Evolutionary conservation across 1,140 invertebrate species (phyloP), one percentile per base, ranked within the genome.

Genomic region (Chironomus striatipennis): DNA sequence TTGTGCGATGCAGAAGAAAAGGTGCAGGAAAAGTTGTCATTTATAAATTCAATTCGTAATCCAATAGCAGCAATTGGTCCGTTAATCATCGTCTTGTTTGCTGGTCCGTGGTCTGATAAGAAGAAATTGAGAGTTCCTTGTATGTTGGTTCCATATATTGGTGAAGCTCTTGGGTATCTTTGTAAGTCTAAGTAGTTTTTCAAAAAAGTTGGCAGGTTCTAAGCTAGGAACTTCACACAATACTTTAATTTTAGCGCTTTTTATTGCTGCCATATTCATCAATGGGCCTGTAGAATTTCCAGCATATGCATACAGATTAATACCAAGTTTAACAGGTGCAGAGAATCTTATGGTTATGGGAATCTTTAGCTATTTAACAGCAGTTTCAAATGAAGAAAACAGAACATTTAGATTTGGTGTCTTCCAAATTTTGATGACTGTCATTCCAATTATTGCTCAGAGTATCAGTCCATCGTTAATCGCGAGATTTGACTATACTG

Each of bases 91-190:
- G 83, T 88, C 10, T 79, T 89, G 65, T 86, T 90, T 81, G 81
- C 90, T 77, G 88, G 90, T 75, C 86, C 87, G 1, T 87, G 87
- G 85, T 88, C 88, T 76, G 88, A 89, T 79, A 83, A 85, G 47
- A 86, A 88, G 72, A 87, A 88, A 75, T 85, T 86, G 75, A 78
- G 88, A 57, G 91, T 90, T 81, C 85, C 89, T 21, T 88, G 86
- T 75, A 85, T 90, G 78, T 77, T 90, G 7, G 76, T 88, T 24
- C 88, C 88, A 1, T 83, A 89, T 42, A 75, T 86, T 7, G 88
- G 88, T 8, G 87, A 89, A 77, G 83, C 86, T 1, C 17, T 70
- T 20, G 65, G 65, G 0, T 70, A 70, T 70, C 7, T 70, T 7
- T 18, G 47, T 57, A 42, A 80, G 47, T 18, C 8, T 57, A 42